Evolutionary conservation across 2,888 invertebrate genomes (phyloP), one percentile per base, ranked within the genome.

Genomic region (Agrochola circellaris): DNA sequence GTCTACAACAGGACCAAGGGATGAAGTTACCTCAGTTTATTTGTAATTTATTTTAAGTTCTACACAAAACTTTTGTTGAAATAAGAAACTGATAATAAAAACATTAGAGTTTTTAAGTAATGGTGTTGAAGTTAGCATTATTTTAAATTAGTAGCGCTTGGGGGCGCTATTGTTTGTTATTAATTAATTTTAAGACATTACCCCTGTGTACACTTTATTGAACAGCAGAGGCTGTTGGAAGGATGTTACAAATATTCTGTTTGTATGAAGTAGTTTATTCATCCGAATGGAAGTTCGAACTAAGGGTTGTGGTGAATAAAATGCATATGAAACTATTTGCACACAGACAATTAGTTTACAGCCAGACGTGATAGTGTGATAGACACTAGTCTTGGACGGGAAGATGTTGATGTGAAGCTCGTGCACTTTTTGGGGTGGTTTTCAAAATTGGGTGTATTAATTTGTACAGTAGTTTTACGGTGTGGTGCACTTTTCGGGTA

Each of bases 381-480:
- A 42, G 51, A 34, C 26, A 61, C 9, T 42, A 11, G 62, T 34
- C 34, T 23, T 2, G 62, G 48, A 2, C 5, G 58, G 26, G 45
- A 8, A 23, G 60, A 2, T 51, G 61, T 51, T 26, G 20, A 34
- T 68, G 42, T 56, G 62, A 61, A 45, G 17, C 58, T 67, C 58
- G 66, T 81, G 74, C 73, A 76, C 73, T 71, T 60, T 66, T 65
- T 58, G 60, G 51, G 56, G 38, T 15, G 54, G 58, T 79, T 73
- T 81, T 82, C 73, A 67, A 85, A 89, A 88, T 85, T 88, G 86
- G 87, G 76, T 73, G 72, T 69, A 73, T 77, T 81, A 8, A 69
- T 56, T 73, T 68, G 65, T 86, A 73, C 45, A 38, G 70, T 65
- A 65, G 58, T 84, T 66, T 75, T n/a, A 73, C 61, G 87, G 83